phyloP scores from a whole-genome alignment of 1,140 invertebrate genomes.

The Dinoponera quadriceps region DNA sequence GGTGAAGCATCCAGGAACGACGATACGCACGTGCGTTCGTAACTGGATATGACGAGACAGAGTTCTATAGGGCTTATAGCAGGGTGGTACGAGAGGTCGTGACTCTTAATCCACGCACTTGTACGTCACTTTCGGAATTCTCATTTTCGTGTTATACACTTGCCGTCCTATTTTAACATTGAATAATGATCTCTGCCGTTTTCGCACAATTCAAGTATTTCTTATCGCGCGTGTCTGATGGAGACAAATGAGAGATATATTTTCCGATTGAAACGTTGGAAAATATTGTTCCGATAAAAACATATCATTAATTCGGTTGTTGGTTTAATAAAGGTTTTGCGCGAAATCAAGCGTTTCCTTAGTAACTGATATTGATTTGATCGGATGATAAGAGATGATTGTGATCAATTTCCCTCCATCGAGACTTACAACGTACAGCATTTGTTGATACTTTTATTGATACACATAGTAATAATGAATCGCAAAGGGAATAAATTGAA shows the following conservation, averaged over 20 bases:
- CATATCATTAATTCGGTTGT: too few species aligned
- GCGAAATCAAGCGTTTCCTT: too few species aligned
- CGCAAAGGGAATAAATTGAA: not conserved
- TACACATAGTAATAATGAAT: not conserved
- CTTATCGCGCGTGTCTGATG: too few species aligned
- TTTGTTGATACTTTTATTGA: not conserved
- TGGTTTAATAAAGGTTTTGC: too few species aligned
- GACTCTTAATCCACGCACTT: conserved; percentile 33
- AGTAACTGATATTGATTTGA: too few species aligned
- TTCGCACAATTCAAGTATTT: too few species aligned
- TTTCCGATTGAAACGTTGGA: too few species aligned
- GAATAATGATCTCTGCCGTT: not conserved
- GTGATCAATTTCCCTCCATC: not conserved
- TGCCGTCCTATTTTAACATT: not conserved
- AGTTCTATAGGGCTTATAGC: conserved; percentile 60
- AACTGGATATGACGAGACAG: conserved; percentile 67
- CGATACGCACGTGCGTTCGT: conserved; percentile 77
- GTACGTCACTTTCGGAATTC: conserved; percentile 45
- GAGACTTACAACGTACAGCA: not conserved
- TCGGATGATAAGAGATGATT: too few species aligned
- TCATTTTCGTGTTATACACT: not conserved
- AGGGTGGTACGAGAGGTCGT: conserved; percentile 58
- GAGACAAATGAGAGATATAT: too few species aligned
- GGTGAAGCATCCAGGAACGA: conserved; percentile 77
- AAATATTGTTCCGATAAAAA: too few species aligned